A percentile compares a stretch with the other conserved stretches of the same genome.
Conservation (phyloP, 1,140 invertebrate species). For the Drosophila micromelanica region DNA sequence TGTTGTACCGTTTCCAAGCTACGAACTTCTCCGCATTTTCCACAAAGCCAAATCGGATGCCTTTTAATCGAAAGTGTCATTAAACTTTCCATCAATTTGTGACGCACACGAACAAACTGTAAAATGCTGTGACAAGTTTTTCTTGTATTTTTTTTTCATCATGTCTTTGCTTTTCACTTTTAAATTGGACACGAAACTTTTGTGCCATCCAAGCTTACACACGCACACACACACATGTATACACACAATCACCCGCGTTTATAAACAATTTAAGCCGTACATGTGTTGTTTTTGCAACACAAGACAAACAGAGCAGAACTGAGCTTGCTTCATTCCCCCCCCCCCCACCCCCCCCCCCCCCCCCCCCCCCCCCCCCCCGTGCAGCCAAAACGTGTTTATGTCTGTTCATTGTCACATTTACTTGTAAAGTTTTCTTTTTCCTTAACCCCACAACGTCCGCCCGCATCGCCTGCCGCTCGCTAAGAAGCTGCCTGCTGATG, state of each 20-base stretch:
- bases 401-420: conserved; percentile 73
- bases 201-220: conserved; percentile 19
- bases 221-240: conserved; percentile 1
- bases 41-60: conserved; percentile 27
- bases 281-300: conserved; percentile 59
- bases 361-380: too few species aligned
- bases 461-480: background rate
- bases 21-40: background rate
- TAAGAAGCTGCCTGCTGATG: background rate
- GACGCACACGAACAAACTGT: conserved; percentile 38
- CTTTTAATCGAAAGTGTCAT: conserved; percentile 62
- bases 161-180: conserved; percentile 21
- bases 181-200: conserved; percentile 42
- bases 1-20: background rate
- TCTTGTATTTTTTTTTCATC: conserved; percentile 9
- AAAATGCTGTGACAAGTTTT: conserved; percentile 48
- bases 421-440: conserved; percentile 60
- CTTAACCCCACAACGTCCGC: conserved; percentile 1
- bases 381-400: conserved; percentile 70
- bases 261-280: conserved; percentile 66
- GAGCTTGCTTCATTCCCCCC: conserved; percentile 8
- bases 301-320: conserved; percentile 44
- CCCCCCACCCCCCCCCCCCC: too few species aligned
- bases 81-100: conserved; percentile 61
- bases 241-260: conserved; percentile 26